Base-by-base conservation (phyloP, 1,140 invertebrate species). In the Eumeta japonica region DNA sequence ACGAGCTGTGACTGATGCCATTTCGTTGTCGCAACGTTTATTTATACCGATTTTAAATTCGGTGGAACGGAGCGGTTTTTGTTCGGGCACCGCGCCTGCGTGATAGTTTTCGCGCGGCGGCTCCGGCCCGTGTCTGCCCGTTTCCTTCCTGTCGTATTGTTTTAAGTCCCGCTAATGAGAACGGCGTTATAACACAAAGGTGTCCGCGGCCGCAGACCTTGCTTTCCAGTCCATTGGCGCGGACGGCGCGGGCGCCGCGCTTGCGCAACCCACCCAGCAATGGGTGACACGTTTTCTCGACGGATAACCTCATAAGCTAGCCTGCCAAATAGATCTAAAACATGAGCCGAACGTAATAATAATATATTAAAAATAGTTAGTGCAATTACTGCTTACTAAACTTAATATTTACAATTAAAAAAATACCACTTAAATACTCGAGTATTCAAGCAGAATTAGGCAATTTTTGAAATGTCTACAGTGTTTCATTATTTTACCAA, bases 61-160 rank as follows among this genome's bases (percentile, higher is more conserved):
- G 48, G 63, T 68, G 70, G 70, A 74, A 74, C 70, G 62, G 50
- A 57, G 45, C 43, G 29, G 52, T 53, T 54, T 56, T 60, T 58
- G 59, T 64, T 65, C 47, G 30, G 28, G 11, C 20, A 30, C 20
- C 5, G 20, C 20, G 20, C n/a, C n/a, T n/a, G 51, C 57, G 55
- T 58, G 62, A 65, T 67, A 71, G 61, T 74, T 71, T 66, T 68
- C 61, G 51, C 54, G 28, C 50, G 42, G 37, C 43, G 28, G 48
- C 50, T 51, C 52, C 52, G 46, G 52, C 39, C 48, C 49, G 55
- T 41, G 41, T 58, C 52, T 50, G 53, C 53, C 62, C 37, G 63
- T 70, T 64, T 63, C 59, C 70, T 71, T 74, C 70, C 67, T 72
- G 67, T 61, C 55, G 58, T 66, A 73, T 74, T 74, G 70, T 74